Percentiles rank a stretch among this genome's conserved stretches.
These are phyloP conservation scores for Zapornia atra DNA, from an alignment of 2,113 vertebrate genomes.

Conservation along the genomic window DNA sequence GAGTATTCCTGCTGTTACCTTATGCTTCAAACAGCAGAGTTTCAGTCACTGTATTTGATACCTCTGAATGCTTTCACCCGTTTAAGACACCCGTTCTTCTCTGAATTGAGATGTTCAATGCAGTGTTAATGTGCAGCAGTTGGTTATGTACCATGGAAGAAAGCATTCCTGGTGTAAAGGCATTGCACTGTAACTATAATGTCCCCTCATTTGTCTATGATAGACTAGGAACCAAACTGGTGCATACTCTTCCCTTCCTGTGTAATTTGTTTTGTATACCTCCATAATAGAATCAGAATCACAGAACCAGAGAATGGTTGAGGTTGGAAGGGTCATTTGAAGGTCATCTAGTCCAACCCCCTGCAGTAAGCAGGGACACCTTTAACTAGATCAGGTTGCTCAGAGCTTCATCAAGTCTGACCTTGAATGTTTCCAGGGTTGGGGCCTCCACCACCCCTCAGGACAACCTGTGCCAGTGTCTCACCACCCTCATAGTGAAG, in stretches of 20 bases:
- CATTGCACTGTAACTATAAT: background rate
- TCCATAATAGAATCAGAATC: background rate
- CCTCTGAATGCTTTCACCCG: background rate
- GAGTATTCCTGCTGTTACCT: background rate
- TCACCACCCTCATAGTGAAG: too few species aligned
- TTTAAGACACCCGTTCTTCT: background rate
- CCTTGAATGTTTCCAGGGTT: too few species aligned
- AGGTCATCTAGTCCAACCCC: too few species aligned
- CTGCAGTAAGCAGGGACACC: too few species aligned
- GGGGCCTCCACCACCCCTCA: too few species aligned
- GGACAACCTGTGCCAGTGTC: too few species aligned
- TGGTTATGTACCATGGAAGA: background rate
- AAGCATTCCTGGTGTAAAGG: background rate
- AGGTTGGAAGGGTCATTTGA: too few species aligned
- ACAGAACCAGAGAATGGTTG: too few species aligned
- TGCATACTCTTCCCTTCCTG: background rate
- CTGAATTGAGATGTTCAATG: background rate
- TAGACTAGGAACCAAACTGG: background rate
- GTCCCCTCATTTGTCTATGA: background rate
- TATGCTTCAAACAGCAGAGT: background rate
- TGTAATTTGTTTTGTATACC: background rate
- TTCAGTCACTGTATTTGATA: background rate
- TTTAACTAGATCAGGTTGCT: too few species aligned
- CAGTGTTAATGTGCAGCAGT: background rate
- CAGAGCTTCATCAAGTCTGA: too few species aligned